Conservation (phyloP, 2,888 invertebrate genomes). For the Taenaris catops region DNA sequence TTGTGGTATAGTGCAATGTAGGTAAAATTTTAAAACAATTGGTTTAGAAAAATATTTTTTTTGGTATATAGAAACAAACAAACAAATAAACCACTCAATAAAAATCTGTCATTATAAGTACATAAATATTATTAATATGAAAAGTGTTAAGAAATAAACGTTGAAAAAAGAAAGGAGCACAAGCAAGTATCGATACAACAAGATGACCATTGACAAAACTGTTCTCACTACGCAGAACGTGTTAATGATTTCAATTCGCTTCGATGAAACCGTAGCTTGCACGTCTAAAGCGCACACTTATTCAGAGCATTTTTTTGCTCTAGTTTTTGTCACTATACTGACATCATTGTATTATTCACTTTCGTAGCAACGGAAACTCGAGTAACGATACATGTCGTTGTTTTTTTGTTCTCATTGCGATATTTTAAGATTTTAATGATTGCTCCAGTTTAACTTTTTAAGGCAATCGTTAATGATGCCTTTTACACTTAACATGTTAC, state of each 20-base stretch:
- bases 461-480: slow-evolving; percentile 75
- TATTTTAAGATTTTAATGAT: slow-evolving; percentile 73
- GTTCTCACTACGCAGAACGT: slow-evolving; percentile 4
- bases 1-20: too few relatives aligned
- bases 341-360: slow-evolving; percentile 72
- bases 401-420: slow-evolving; percentile 65
- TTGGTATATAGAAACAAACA: too few relatives aligned
- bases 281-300: slow-evolving; percentile 45
- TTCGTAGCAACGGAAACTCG: slow-evolving; percentile 74
- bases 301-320: slow-evolving; percentile 62
- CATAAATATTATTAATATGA: too few relatives aligned
- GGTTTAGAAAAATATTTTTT: too few relatives aligned
- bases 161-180: too few relatives aligned
- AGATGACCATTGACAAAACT: too few relatives aligned
- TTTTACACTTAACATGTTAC: slow-evolving; percentile 68
- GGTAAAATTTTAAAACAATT: too few relatives aligned
- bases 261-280: slow-evolving; percentile 45
- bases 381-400: slow-evolving; percentile 64
- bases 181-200: too few relatives aligned
- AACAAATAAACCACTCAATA: too few relatives aligned
- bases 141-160: too few relatives aligned
- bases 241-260: slow-evolving; percentile 24
- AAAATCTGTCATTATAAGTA: too few relatives aligned
- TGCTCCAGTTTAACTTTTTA: slow-evolving; percentile 75
- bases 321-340: slow-evolving; percentile 59